These are phyloP conservation scores for Notarius quadriscutis DNA, from an alignment of 2,113 vertebrate species.

Conservation along the genomic window DNA sequence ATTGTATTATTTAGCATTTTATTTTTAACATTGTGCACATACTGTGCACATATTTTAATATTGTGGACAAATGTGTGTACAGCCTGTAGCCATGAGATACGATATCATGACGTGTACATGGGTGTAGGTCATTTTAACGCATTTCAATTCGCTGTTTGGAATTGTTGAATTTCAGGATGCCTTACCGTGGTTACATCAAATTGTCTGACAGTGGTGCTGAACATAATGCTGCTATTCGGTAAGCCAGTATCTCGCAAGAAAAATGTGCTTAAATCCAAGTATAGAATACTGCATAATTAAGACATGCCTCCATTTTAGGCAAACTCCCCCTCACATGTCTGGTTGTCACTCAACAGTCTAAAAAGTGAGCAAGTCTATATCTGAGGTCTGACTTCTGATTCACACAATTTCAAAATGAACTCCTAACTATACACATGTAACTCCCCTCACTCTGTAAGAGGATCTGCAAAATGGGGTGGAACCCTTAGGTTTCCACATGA, in stretches of 20 bases:
- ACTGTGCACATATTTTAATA: too few species aligned
- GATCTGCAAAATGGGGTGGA: neutral
- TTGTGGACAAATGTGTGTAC: neutral
- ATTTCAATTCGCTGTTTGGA: neutral
- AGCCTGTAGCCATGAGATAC: neutral
- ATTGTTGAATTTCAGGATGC: neutral
- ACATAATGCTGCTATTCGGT: neutral
- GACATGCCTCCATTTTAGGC: neutral
- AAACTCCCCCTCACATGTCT: neutral
- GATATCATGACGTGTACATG: neutral
- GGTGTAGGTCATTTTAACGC: neutral
- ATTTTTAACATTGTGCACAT: neutral
- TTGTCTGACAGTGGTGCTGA: neutral
- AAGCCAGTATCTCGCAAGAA: neutral
- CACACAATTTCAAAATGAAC: neutral
- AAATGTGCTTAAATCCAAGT: neutral
- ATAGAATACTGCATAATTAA: neutral
- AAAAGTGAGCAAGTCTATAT: neutral
- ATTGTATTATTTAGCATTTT: neutral
- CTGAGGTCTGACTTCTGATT: neutral
- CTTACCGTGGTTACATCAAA: neutral
- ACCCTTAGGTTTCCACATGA: neutral
- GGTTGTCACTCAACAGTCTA: neutral
- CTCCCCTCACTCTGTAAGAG: neutral
- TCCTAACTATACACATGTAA: neutral